These are phyloP conservation scores for Zaprionus lachaisei DNA, from an alignment of 1,140 invertebrate species.

Conservation along the genomic window DNA sequence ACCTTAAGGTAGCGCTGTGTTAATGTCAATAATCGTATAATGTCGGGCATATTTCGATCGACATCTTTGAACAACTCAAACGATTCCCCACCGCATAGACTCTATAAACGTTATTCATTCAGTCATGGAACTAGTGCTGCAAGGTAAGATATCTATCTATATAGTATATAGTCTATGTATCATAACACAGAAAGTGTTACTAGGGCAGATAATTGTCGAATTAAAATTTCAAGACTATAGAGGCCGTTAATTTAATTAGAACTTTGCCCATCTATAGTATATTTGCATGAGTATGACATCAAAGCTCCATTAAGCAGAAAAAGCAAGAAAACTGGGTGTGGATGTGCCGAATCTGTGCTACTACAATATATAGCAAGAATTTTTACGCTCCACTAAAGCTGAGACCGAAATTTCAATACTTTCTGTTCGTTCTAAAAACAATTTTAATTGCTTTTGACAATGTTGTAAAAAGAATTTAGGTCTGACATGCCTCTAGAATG, in stretches of 20 bases:
- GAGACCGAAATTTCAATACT: conserved; percentile 32
- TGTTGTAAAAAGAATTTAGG: conserved; percentile 6
- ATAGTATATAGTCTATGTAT: not conserved
- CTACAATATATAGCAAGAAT: conserved; percentile 8
- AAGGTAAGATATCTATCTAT: conserved; percentile 48
- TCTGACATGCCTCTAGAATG: conserved; percentile 1
- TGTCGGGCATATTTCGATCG: conserved; percentile 68
- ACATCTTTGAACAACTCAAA: conserved; percentile 61
- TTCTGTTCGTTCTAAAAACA: conserved; percentile 1
- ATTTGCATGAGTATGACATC: conserved; percentile 21
- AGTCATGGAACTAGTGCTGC: conserved; percentile 30
- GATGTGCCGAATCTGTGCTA: conserved; percentile 27
- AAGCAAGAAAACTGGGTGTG: not conserved
- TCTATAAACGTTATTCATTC: conserved; percentile 58
- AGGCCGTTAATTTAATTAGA: conserved; percentile 9
- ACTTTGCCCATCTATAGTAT: conserved; percentile 18
- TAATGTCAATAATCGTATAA: conserved; percentile 47
- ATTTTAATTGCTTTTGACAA: conserved; percentile 17
- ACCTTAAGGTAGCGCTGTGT: conserved; percentile 35
- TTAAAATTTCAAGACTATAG: not conserved
- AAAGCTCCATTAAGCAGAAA: conserved; percentile 24
- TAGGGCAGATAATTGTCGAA: not conserved
- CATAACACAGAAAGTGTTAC: not conserved
- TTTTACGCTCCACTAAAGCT: conserved; percentile 42
- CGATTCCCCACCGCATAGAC: conserved; percentile 34